phyloP scores from a whole-genome alignment of 2,888 invertebrate species.

The Syrphus vitripennis region DNA sequence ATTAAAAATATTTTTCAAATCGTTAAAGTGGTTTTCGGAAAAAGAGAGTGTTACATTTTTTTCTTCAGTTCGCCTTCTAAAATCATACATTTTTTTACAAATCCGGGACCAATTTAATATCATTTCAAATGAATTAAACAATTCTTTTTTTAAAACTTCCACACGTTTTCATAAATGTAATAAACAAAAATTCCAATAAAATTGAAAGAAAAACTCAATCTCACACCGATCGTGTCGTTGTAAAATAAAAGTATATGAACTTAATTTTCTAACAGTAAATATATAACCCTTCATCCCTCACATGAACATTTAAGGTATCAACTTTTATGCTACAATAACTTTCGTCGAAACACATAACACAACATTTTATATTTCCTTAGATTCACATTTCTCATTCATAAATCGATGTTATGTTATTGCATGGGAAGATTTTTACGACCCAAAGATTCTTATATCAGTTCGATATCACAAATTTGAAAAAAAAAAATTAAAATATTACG shows the following conservation, averaged over 20 bases:
- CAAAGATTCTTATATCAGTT: constrained; percentile 20
- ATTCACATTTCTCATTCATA: constrained; percentile 34
- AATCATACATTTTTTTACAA: no score
- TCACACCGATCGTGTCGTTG: not conserved
- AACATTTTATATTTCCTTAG: constrained; percentile 17
- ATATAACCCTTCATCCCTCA: constrained; percentile 1
- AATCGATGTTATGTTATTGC: constrained; percentile 46
- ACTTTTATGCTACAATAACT: constrained; percentile 17
- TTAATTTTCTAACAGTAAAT: constrained; percentile 5
- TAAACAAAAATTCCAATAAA: not conserved
- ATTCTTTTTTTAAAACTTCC: no score
- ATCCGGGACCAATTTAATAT: no score
- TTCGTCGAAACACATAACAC: not conserved
- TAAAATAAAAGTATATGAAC: not conserved
- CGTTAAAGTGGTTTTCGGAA: no score
- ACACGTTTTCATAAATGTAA: not conserved
- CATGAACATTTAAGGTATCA: not conserved
- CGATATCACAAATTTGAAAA: constrained; percentile 9
- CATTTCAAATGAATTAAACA: no score
- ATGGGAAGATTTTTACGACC: constrained; percentile 54
- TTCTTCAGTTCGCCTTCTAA: no score
- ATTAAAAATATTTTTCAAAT: no score
- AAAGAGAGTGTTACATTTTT: no score
- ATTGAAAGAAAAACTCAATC: not conserved
- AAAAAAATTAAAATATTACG: constrained; percentile 40